Evolutionary conservation across 2,797 vertebrate species (phyloP).

Genomic region (Lithobates pipiens): DNA sequence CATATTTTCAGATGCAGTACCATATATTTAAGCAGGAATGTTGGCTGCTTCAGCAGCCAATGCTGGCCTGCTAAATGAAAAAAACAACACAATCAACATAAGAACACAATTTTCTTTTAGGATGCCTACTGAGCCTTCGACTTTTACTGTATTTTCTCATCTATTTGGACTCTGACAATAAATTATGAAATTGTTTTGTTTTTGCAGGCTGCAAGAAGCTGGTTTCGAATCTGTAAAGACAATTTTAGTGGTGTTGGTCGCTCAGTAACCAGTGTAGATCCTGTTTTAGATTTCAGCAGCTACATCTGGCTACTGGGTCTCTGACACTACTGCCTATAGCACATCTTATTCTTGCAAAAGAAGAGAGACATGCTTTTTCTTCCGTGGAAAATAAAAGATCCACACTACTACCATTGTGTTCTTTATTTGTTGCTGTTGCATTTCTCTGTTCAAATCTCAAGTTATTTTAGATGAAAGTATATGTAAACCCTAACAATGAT

Average conservation of each 20-base stretch:
- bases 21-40: no score
- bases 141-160: no score
- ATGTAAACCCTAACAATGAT: no score
- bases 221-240: slow-evolving; percentile 20
- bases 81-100: no score
- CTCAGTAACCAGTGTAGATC: slow-evolving; percentile 99
- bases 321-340: slow-evolving; percentile 79
- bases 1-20: no score
- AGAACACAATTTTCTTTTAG: no score
- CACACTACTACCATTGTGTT: neutral
- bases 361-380: neutral
- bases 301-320: slow-evolving; percentile 99
- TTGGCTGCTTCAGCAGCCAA: no score
- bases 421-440: no score
- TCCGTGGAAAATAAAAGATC: neutral
- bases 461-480: no score
- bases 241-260: slow-evolving; percentile 81
- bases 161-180: neutral
- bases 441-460: no score
- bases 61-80: no score
- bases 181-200: neutral
- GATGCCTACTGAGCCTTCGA: no score
- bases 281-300: slow-evolving; percentile 97
- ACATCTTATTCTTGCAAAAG: slow-evolving; percentile 12
- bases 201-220: slow-evolving; percentile 23